Evolutionary conservation across 2,113 vertebrate species (phyloP), one percentile per base, ranked within the genome.

Genomic region (Rhynchomys soricoides): DNA sequence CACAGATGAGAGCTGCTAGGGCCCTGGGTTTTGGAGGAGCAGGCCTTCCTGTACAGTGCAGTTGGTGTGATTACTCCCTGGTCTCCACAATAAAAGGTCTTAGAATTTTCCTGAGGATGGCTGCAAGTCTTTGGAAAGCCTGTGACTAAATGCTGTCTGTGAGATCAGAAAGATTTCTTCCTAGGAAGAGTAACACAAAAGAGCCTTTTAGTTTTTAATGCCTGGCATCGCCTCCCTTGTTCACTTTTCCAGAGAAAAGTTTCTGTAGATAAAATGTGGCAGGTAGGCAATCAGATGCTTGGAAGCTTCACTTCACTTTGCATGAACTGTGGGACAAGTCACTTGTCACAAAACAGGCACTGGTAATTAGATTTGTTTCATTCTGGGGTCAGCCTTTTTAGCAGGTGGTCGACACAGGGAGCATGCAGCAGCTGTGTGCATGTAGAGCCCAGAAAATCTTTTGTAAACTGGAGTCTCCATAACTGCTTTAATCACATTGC

Each of bases 321-420:
- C 91, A 45, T 5, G 75, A 91, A 95, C 95, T 95, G 95, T 79
- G 95, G 92, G 98, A 97, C 96, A 93, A 97, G 98, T 97, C 96
- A 89, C 97, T 98, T 95, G 94, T 96, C 66, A 94, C 81, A 91
- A 97, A 95, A 89, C 90, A 71, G 85, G 29, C 0, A 0, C 96
- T 97, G 95, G 97, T 93, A 93, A 98, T 96, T 98, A 96, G 95
- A 91, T 98, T 97, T 96, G 92, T 96, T 97, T 96, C 97, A 94
- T 97, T 94, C 55, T 21, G 87, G 96, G 95, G 95, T 97, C 97
- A 83, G 97, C 93, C 96, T 98, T 97, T 98, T 97, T 96, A 97
- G 97, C 97, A 98, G 98, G 98, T 98, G 97, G 75, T 95, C 88
- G n/a, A 73, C 86, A 78, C 13, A 81, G 97, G 94, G 97, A 90